A percentile compares a stretch with the other conserved stretches of the same genome.
These are phyloP conservation scores for Nicator chloris DNA, from an alignment of 2,113 vertebrate genomes.

Conservation along the genomic window DNA sequence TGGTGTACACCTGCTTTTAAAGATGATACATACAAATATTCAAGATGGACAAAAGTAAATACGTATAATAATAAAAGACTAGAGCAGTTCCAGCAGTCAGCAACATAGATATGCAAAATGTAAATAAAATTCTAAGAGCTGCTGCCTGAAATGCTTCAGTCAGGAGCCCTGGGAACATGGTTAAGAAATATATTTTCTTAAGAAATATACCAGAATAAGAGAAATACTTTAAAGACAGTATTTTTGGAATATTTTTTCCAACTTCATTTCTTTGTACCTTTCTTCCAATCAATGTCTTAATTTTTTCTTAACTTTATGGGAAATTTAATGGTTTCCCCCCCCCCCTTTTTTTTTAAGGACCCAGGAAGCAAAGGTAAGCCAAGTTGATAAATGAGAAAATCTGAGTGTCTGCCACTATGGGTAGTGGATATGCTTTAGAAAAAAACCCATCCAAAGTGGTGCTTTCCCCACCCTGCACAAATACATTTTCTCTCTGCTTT, in stretches of 20 bases:
- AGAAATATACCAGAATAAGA: background rate
- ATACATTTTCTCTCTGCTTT: background rate
- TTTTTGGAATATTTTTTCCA: background rate
- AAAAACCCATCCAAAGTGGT: background rate
- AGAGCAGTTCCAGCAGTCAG: background rate
- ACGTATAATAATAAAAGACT: background rate
- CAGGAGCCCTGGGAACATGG: background rate
- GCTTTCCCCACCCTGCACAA: background rate
- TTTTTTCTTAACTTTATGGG: background rate
- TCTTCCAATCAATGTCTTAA: background rate
- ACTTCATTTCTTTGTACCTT: background rate
- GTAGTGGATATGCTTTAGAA: background rate
- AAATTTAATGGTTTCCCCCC: background rate
- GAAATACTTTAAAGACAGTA: background rate
- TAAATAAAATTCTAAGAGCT: background rate
- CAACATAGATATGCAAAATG: background rate
- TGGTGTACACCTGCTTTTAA: background rate
- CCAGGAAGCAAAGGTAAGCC: background rate
- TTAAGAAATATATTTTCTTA: background rate
- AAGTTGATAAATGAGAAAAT: background rate
- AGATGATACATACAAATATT: background rate
- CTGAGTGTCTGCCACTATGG: background rate
- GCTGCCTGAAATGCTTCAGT: background rate
- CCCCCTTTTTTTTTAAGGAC: background rate
- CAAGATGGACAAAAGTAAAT: background rate